Conservation (phyloP, 2,797 vertebrate genomes). For the Leptodactylus fallax region DNA sequence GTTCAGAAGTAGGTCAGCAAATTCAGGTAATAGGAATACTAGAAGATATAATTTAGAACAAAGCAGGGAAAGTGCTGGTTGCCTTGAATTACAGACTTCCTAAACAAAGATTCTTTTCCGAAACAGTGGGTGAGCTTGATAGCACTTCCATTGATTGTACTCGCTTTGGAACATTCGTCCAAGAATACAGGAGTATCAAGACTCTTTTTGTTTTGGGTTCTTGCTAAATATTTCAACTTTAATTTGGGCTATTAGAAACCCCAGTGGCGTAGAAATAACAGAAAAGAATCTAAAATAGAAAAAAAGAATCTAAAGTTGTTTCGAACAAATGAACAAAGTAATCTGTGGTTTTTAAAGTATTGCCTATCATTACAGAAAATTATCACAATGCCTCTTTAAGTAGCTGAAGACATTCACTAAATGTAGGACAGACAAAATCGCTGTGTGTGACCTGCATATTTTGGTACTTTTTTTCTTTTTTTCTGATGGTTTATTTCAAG, state of each 20-base stretch:
- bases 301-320: background rate
- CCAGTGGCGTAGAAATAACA: background rate
- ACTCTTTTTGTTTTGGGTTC: background rate
- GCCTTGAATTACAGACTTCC: constrained; percentile 31
- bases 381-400: too few species aligned
- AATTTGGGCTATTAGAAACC: background rate
- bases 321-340: background rate
- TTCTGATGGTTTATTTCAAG: too few species aligned
- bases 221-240: background rate
- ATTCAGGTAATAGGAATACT: constrained; percentile 70
- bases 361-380: background rate
- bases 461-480: too few species aligned
- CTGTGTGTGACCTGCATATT: too few species aligned
- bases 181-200: background rate
- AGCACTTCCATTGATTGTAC: constrained; percentile 29
- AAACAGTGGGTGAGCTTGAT: constrained; percentile 7
- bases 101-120: constrained; percentile 45
- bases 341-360: background rate
- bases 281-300: background rate
- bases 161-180: background rate
- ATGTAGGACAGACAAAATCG: too few species aligned
- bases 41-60: constrained; percentile 63
- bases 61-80: constrained; percentile 32
- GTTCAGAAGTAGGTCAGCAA: constrained; percentile 68
- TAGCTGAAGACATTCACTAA: too few species aligned